A percentile compares a stretch with the other conserved stretches of the same genome.
These are phyloP conservation scores for cat (Felis catus) DNA, from an alignment of 2,113 vertebrate species.

Conservation along the genomic window F.catus_Fca126_mat1.0 CM031412.1:105484501-105485000, in stretches of 20 bases:
- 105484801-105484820: neutral
- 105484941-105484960: too few relatives aligned
- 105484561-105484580: neutral
- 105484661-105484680: neutral
- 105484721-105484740: neutral
- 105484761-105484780: neutral
- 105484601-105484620: neutral
- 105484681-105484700: neutral
- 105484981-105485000: slow-evolving; percentile 22
- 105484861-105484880: neutral
- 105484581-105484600: neutral
- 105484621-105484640: neutral
- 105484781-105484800: neutral
- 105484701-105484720: neutral
- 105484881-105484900: neutral
- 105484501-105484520: slow-evolving; percentile 15
- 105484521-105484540: neutral
- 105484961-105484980: neutral
- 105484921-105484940: neutral
- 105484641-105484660: neutral
- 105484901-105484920: neutral
- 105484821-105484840: neutral
- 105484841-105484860: neutral
- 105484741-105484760: neutral
- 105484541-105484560: neutral